These are phyloP conservation scores for Acanthosoma haemorrhoidale DNA, from an alignment of 2,888 invertebrate species.

Conservation along the genomic window DNA sequence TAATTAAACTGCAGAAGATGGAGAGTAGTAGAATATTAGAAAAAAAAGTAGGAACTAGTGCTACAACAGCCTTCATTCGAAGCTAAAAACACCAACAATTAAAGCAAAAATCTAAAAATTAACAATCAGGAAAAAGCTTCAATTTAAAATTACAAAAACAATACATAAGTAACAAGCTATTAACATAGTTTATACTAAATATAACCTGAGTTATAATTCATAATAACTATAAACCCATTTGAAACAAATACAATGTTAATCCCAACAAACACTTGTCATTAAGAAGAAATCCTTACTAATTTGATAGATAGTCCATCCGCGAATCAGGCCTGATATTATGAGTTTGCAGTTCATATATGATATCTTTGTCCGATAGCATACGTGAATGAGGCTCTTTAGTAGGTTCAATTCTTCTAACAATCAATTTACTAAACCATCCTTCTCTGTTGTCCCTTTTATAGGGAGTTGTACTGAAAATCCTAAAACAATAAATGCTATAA, in stretches of 20 bases:
- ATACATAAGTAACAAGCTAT: not conserved
- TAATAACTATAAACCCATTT: not conserved
- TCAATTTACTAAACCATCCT: slow-evolving; percentile 82
- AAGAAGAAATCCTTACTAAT: slow-evolving; percentile 65
- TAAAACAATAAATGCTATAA: slow-evolving; percentile 25
- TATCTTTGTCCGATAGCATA: slow-evolving; percentile 92
- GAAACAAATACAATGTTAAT: not conserved
- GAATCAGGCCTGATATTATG: slow-evolving; percentile 90
- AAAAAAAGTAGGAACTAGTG: too few relatives aligned
- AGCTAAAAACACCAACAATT: too few relatives aligned
- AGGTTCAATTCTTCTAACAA: slow-evolving; percentile 86
- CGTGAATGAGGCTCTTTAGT: slow-evolving; percentile 95
- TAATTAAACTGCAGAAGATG: too few relatives aligned
- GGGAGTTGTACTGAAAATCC: slow-evolving; percentile 34
- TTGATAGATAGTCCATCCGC: slow-evolving; percentile 76
- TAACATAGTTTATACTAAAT: not conserved
- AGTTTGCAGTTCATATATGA: slow-evolving; percentile 90
- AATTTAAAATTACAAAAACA: not conserved
- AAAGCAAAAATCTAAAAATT: too few relatives aligned
- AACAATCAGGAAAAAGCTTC: not conserved
- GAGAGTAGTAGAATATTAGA: too few relatives aligned
- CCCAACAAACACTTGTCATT: slow-evolving; percentile 13
- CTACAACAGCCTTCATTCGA: too few relatives aligned
- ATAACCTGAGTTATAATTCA: not conserved
- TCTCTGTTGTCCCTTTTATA: slow-evolving; percentile 47